These are phyloP conservation scores for Habropoda laboriosa DNA, from an alignment of 1,140 invertebrate species.

Conservation along the genomic window DNA sequence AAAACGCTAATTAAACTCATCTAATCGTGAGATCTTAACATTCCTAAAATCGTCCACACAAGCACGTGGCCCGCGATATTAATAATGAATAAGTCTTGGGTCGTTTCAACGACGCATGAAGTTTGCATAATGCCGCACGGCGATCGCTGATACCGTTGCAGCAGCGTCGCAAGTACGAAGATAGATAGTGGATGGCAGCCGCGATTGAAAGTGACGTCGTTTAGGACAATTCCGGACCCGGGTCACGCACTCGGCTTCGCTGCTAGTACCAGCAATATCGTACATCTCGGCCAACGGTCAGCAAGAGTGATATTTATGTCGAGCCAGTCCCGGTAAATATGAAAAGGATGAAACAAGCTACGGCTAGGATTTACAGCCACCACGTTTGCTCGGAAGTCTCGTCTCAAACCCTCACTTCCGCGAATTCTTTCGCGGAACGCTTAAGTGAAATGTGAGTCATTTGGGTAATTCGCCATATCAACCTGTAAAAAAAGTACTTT, in stretches of 20 bases:
- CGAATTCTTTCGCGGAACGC: too few relatives aligned
- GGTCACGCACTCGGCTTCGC: constrained; percentile 49
- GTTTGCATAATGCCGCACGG: constrained; percentile 23
- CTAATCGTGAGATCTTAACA: too few relatives aligned
- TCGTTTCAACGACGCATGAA: constrained; percentile 13
- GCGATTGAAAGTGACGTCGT: constrained; percentile 52
- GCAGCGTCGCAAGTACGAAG: neutral
- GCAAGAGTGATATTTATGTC: constrained; percentile 57
- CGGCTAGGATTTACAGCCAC: neutral
- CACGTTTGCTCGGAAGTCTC: too few relatives aligned
- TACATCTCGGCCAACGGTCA: constrained; percentile 60
- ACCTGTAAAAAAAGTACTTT: too few relatives aligned
- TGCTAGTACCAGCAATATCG: constrained; percentile 55
- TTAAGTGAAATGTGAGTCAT: too few relatives aligned
- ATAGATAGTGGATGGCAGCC: constrained; percentile 38
- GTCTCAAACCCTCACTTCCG: too few relatives aligned
- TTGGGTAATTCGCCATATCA: too few relatives aligned
- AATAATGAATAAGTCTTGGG: constrained; percentile 24
- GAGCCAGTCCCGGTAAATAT: constrained; percentile 50
- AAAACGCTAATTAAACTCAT: too few relatives aligned
- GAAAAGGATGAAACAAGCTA: constrained; percentile 33
- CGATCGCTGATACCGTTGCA: neutral
- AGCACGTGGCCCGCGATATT: neutral
- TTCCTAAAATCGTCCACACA: constrained; percentile 1
- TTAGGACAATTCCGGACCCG: constrained; percentile 56